Evolutionary conservation across 2,888 invertebrate genomes (phyloP), one percentile per base, ranked within the genome.

Genomic region (Eupithecia centaureata): DNA sequence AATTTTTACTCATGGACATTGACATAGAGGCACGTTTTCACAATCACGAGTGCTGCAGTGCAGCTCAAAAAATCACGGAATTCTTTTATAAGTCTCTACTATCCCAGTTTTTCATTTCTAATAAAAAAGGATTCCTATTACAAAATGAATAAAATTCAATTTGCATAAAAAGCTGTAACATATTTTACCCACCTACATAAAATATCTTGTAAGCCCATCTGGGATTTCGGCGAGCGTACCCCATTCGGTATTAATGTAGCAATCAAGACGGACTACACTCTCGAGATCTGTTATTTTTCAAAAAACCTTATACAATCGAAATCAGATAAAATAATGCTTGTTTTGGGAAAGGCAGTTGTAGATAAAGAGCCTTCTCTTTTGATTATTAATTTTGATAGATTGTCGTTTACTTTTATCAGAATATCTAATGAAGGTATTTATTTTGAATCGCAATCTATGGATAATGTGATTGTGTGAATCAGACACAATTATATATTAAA

Each of bases 1-100:
- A 66, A 66, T 66, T 70, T 63, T 66, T 13, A 63, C 57, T 63
- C 70, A 28, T 61, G 61, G 66, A 66, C 66, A 52, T 70, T 70
- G 66, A 66, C 62, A 54, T 61, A 70, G 63, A 59, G 65, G 66
- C 63, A 57, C 42, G 59, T 63, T 69, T 65, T 33, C 56, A 51
- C 58, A 62, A 68, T 65, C 42, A 54, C 47, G 13, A 22, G 65
- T 25, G 51, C 56, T 28, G 33, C 57, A 52, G 28, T 30, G 10
- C 3, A 15, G 10, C 54, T 27, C 27, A 56, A 56, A 54, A 54
- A 10, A n/a, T 30, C 15, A 56, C n/a, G 54, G 7, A 56, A 47
- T 47, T 12, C 47, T 22, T 22, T 22, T 47, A 47, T 22, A 47
- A 12, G 22, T 47, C 47, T 47, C 27, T 28, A 3, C 30, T 30